These are phyloP conservation scores for Microctonus brassicae DNA, from an alignment of 2,888 invertebrate genomes.

Conservation along the genomic window DNA sequence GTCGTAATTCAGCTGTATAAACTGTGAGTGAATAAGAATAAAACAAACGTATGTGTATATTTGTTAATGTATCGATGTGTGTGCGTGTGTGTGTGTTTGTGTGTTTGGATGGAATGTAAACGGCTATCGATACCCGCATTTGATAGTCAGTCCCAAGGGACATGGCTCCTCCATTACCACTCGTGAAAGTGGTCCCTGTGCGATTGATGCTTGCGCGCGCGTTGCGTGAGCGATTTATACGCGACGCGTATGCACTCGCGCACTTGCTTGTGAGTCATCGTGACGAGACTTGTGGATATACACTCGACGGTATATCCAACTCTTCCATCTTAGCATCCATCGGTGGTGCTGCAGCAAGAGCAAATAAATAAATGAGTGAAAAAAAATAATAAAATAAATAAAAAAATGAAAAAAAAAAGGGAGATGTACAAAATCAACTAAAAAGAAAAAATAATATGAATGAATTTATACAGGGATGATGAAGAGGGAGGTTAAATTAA, in stretches of 20 bases:
- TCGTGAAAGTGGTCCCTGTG: constrained; percentile 52
- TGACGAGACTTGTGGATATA: constrained; percentile 51
- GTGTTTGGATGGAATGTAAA: constrained; percentile 27
- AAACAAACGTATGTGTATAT: background rate
- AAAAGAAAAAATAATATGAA: too few relatives aligned
- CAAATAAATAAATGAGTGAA: background rate
- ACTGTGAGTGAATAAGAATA: background rate
- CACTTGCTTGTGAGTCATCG: constrained; percentile 52
- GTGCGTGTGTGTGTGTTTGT: background rate
- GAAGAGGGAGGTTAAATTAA: too few relatives aligned
- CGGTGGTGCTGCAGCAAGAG: background rate
- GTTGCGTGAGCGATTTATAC: constrained; percentile 56
- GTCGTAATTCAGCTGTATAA: background rate
- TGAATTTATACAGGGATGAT: too few relatives aligned
- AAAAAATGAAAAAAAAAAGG: constrained; percentile 6
- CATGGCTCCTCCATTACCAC: constrained; percentile 65
- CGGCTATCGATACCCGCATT: constrained; percentile 58
- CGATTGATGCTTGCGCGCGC: constrained; percentile 53
- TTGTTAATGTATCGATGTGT: background rate
- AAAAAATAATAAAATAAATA: background rate
- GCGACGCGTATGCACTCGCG: constrained; percentile 52
- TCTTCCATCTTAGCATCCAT: constrained; percentile 15
- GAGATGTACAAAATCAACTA: background rate
- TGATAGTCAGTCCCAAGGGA: constrained; percentile 54
- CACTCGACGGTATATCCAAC: constrained; percentile 12